These are phyloP conservation scores for Micromys minutus DNA, from an alignment of 2,113 vertebrate species.

Conservation along the genomic window DNA sequence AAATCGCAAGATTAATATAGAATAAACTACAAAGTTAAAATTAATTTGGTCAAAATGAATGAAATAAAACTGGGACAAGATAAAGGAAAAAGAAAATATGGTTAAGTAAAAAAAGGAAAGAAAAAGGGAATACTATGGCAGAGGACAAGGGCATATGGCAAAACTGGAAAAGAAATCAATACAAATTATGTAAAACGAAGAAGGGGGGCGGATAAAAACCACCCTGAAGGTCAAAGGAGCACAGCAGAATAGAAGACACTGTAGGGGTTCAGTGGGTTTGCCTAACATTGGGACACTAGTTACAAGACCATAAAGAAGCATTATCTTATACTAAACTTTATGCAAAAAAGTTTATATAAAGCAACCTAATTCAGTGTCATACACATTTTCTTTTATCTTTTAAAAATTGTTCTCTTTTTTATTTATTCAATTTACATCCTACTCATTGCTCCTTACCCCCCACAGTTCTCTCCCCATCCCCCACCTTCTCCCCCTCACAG, in stretches of 20 bases:
- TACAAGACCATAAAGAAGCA: neutral
- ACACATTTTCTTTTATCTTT: neutral
- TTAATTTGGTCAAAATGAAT: neutral
- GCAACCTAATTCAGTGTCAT: neutral
- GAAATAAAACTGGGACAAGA: neutral
- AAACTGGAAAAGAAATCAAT: neutral
- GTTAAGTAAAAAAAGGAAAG: neutral
- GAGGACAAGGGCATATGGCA: neutral
- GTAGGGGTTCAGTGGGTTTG: neutral
- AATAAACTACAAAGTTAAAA: neutral
- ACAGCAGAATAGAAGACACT: neutral
- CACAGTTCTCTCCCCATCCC: too few relatives aligned
- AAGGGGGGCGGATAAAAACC: neutral
- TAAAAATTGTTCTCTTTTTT: too few relatives aligned
- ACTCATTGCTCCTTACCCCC: too few relatives aligned
- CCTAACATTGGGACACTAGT: constrained; percentile 16
- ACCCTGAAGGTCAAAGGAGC: neutral
- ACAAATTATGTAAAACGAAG: neutral
- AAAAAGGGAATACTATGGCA: neutral
- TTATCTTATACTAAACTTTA: neutral
- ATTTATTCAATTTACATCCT: too few relatives aligned
- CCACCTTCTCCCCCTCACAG: too few relatives aligned
- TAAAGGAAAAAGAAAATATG: neutral
- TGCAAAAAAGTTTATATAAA: constrained; percentile 25
- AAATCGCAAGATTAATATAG: neutral